Evolutionary conservation across 2,113 vertebrate genomes (phyloP), one percentile per base, ranked within the genome.

Genomic region (Corythornis cristatus): DNA sequence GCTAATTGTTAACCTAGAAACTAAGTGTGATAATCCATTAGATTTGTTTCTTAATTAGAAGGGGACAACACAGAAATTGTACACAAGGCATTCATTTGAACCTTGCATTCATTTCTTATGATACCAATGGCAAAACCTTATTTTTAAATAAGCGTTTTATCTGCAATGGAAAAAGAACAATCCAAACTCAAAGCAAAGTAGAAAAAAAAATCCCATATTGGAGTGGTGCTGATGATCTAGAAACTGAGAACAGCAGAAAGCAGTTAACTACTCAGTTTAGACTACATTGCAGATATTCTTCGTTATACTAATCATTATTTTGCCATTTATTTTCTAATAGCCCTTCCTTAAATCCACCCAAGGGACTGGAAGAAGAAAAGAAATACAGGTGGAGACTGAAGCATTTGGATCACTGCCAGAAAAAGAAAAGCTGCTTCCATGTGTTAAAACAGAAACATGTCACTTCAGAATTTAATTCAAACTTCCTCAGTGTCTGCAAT

Each of bases 381-480:
- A 62, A 86, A 62, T n/a, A 65, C 79, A n/a, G 83, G 77, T 31
- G 43, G 70, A 60, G 70, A 58, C n/a, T 79, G 26, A 42, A 79
- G n/a, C 2, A 1, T 58, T 51, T 93, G 91, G 72, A 83, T 66
- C 46, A 54, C 9, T 70, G 62, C 89, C 90, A 95, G 89, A 64
- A 73, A 79, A 86, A 65, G 31, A 75, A 93, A 89, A 75, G 25
- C 78, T 89, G 75, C 54, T 87, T 50, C 71, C 58, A 74, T 91
- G 51, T 89, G 84, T 77, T 89, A 92, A 93, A 94, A 79, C 51
- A 82, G 53, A n/a, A 73, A 82, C 3, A 7, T 75, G 78, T 79
- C 87, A 79, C 42, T 89, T 84, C 70, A 91, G 18, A 75, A 81
- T 3, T 92, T 8, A 84, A 71, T 83, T 83, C 61, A 48, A 70